Base-by-base conservation (phyloP, 37 sponge, comb jelly and placozoan species). In the Geodia barretti region DNA sequence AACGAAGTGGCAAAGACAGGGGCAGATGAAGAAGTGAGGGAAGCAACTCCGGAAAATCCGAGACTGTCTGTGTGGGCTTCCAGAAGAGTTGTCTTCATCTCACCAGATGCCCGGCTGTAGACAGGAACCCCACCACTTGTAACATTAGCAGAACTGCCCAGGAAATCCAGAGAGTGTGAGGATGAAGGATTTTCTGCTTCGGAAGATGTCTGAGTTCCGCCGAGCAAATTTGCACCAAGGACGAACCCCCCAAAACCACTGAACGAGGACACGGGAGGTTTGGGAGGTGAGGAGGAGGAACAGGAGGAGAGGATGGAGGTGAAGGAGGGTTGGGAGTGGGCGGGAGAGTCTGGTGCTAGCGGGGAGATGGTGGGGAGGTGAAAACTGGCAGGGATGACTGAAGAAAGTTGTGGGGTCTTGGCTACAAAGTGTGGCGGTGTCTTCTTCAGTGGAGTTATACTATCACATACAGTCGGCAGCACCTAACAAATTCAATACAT, bases 381-480 rank as follows among this genome's bases (percentile, higher is more conserved):
- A 7, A 47, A 14, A 47, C 14, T 47, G 11, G n/a, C n/a, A n/a
- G n/a, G n/a, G n/a, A 47, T 47, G 14, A 47, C 11, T 47, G 54
- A 47, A 17, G 14, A 47, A 7, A 47, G 7, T 47, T 47, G 54
- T 47, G 54, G 54, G 14, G 54, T 17, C 2, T 7, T 29, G 11
- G 19, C 3, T 4, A 32, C 23, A 1, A 59, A 34, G 29, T 39
- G 77, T 4, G 86, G 79, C 2, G 79, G 86, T 2, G 86, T 78
- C 62, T 62, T 85, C 65, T 85, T 85, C 41, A 85, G 72, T 3
- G 86, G 79, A 30, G 85, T 84, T 54, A 84, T 71, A 17, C 70
- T 39, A n/a, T 14, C 54, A 14, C 54, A 7, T 17, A 47, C 14
- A 47, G 11, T 47, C 7, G 54, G 54, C 11, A 47, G 54, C 54